Evolutionary conservation across 2,113 vertebrate genomes (phyloP).

Genomic region (Gorsachius goisagi): DNA sequence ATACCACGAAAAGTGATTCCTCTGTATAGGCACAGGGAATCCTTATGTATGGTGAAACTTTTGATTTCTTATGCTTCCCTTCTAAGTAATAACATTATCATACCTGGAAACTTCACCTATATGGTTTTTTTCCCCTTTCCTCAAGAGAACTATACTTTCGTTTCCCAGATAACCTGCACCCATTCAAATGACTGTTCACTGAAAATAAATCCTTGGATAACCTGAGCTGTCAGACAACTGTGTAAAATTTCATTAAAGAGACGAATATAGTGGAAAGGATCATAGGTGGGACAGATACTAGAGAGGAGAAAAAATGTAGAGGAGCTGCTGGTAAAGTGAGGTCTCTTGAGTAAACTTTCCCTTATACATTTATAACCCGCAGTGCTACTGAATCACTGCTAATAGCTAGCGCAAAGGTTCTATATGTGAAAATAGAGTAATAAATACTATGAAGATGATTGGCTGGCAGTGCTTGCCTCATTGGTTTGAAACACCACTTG

Average conservation of each 20-base stretch:
- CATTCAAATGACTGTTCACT: background rate
- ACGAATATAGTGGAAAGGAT: background rate
- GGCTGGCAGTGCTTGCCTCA: background rate
- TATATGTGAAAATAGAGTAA: background rate
- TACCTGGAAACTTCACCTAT: background rate
- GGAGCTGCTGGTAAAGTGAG: background rate
- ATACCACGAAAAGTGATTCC: background rate
- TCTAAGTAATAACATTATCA: background rate
- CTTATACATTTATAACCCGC: background rate
- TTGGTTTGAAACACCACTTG: background rate
- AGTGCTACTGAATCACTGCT: background rate
- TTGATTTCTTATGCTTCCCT: background rate
- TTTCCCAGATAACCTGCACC: background rate
- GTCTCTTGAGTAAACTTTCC: background rate
- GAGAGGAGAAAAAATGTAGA: background rate
- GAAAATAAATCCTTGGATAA: background rate
- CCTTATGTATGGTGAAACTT: background rate
- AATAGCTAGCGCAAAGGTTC: background rate
- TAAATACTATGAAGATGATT: background rate
- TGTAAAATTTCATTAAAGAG: conserved; percentile 21
- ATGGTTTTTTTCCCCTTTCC: background rate
- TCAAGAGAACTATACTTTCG: background rate
- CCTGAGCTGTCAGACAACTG: background rate
- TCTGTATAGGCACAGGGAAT: background rate
- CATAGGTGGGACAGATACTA: background rate